Conservation (phyloP, 2,797 vertebrate genomes). For the Allenopithecus nigroviridis region DNA sequence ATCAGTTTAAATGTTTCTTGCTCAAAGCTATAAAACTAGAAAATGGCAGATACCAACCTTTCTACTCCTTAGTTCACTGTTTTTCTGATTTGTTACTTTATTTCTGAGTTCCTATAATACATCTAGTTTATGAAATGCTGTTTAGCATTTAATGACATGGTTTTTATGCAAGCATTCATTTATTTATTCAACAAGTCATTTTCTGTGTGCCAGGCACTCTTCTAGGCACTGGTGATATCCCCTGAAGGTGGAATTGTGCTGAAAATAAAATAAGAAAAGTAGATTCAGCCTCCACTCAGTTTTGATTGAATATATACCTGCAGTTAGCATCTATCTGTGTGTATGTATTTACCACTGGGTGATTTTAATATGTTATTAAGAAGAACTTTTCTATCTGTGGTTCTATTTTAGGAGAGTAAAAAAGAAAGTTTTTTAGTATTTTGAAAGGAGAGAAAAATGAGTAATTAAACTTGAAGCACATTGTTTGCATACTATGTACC, state of each 20-base stretch:
- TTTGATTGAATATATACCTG: not conserved
- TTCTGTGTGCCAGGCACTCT: not conserved
- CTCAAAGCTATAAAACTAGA: slow-evolving; percentile 2
- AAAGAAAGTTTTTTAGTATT: not conserved
- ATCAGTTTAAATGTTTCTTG: not conserved
- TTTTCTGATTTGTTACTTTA: slow-evolving; percentile 12
- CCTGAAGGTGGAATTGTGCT: slow-evolving; percentile 18
- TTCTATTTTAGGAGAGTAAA: not conserved
- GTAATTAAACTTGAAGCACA: not conserved
- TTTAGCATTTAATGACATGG: not conserved
- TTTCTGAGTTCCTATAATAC: not conserved
- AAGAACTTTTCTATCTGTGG: not conserved
- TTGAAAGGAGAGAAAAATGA: slow-evolving; percentile 24
- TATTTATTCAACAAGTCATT: slow-evolving; percentile 41
- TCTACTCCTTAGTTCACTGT: not conserved
- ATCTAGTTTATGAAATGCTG: not conserved
- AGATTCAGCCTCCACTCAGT: not conserved
- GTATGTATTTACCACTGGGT: not conserved
- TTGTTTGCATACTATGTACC: not conserved
- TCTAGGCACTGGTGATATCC: not conserved
- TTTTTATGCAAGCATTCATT: not conserved
- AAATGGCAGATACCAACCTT: not conserved
- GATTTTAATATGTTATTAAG: not conserved
- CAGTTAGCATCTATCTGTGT: not conserved
- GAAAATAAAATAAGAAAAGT: slow-evolving; percentile 43